These are phyloP conservation scores for Drosophila lutescens DNA, from an alignment of 2,888 invertebrate species.

Conservation along the genomic window DNA sequence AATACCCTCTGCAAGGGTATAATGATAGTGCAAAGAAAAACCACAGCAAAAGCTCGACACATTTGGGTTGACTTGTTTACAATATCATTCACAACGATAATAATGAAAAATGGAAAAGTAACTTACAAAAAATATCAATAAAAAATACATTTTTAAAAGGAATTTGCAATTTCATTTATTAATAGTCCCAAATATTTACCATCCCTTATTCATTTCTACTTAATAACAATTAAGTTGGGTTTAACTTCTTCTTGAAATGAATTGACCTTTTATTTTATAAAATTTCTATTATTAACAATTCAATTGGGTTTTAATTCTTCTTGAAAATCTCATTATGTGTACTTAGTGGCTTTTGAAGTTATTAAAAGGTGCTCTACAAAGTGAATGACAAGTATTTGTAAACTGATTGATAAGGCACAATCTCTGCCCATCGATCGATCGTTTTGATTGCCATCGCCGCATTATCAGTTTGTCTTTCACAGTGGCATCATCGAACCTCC, in stretches of 20 bases:
- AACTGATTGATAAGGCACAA: slow-evolving; percentile 20
- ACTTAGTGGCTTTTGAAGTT: not conserved
- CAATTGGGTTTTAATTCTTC: no score
- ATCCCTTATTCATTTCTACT: no score
- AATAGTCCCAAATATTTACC: not conserved
- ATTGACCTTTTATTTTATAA: no score
- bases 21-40: slow-evolving; percentile 10
- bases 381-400: slow-evolving; percentile 28
- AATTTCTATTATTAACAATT: no score
- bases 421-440: slow-evolving; percentile 17
- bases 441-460: slow-evolving; percentile 9
- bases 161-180: no score
- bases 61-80: not conserved
- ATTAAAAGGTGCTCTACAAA: not conserved
- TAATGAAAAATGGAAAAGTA: not conserved
- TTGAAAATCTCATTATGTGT: no score
- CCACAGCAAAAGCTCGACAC: not conserved
- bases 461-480: slow-evolving; percentile 59
- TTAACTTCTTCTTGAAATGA: no score
- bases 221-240: no score
- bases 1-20: no score
- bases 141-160: not conserved
- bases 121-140: not conserved
- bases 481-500: slow-evolving; percentile 47
- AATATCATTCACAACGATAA: slow-evolving; percentile 7